These are phyloP conservation scores for Laupala kohalensis DNA, from an alignment of 1,140 invertebrate species.

Conservation along the genomic window DNA sequence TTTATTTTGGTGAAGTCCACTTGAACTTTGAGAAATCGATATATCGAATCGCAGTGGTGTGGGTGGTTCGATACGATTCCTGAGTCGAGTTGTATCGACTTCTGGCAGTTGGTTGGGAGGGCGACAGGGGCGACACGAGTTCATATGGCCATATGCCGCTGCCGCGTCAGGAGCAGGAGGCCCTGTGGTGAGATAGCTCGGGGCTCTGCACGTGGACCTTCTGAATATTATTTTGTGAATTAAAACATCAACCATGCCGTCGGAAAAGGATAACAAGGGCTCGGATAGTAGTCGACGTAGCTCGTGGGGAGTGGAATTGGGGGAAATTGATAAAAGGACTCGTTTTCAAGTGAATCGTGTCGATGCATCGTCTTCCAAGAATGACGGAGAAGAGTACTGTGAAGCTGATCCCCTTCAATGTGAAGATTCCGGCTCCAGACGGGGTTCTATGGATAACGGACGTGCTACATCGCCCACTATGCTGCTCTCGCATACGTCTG, in stretches of 20 bases:
- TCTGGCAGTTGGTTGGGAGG: neutral
- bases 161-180: neutral
- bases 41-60: neutral
- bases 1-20: too few relatives aligned
- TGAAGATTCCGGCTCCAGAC: conserved; percentile 22
- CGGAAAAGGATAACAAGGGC: neutral
- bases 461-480: neutral
- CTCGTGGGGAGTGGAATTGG: conserved; percentile 16
- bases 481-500: neutral
- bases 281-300: conserved; percentile 8
- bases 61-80: too few relatives aligned
- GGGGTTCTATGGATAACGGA: neutral
- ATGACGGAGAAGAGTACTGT: conserved; percentile 26
- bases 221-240: neutral
- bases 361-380: conserved; percentile 27
- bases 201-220: neutral
- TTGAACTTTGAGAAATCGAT: too few relatives aligned
- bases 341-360: conserved; percentile 44
- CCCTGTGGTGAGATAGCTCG: neutral
- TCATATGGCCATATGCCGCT: neutral
- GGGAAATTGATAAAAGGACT: conserved; percentile 27
- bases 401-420: conserved; percentile 22
- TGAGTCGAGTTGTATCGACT: neutral
- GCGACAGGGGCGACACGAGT: neutral
- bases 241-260: neutral